Evolutionary conservation across 2,797 vertebrate genomes (phyloP), one percentile per base, ranked within the genome.

Genomic region (Pangasius macronema): DNA sequence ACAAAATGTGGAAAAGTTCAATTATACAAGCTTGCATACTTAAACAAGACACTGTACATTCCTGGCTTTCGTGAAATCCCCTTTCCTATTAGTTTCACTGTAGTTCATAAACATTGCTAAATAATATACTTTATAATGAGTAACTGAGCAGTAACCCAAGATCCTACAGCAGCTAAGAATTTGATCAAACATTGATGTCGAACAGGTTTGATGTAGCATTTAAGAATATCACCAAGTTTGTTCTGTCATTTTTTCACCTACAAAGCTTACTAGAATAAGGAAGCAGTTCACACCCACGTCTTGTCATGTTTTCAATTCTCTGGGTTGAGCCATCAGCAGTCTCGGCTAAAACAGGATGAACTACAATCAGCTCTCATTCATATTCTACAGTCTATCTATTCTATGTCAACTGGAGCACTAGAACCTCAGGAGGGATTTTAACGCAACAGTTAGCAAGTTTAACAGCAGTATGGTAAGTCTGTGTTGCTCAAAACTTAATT

Each of bases 381-480:
- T 18, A 27, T 39, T 42, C 36, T 46, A 63, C 59, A 46, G 51
- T 53, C 11, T 24, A 11, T 33, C 46, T 51, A 49, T 75, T 59
- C 27, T 55, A 6, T 70, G 33, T 46, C 10, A 53, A 39, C 4
- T 65, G 16, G 16, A 39, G 42, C 39, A 46, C 36, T 75, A 22
- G 14, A 46, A 83, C 13, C 14, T 59, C 24, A 57, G 77, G 10
- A 81, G 14, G 20, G n/a, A 68, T 61, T n/a, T 68, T 3, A 68
- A 59, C 10, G 0, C 14, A 1, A 7, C 51, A 33, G 27, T 42
- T 59, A 57, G 18, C 16, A 30, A 24, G 53, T 27, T 59, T 70
- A 82, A 39, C 55, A 82, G 68, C 63, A 61, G 63, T 61, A 72
- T 36, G 75, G 87, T 87, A 61, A 84, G 87, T 85, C 39, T 55